Evolutionary conservation across 2,113 vertebrate genomes (phyloP).

Genomic region (Phoenicopterus ruber): DNA sequence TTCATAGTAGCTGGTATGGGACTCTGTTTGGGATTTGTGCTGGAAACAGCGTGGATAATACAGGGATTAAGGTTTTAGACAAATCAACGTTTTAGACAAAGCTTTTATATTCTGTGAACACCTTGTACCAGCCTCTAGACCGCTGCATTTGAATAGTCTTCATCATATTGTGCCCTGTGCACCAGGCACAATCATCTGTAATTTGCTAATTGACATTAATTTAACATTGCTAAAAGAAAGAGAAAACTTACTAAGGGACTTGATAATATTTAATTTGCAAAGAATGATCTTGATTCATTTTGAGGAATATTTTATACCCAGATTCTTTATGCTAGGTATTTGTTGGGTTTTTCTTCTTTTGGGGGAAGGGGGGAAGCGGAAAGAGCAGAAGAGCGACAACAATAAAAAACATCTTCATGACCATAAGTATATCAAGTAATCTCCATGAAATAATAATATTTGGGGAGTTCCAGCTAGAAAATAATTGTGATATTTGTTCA

Average conservation of each 20-base stretch:
- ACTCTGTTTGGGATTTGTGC: no score
- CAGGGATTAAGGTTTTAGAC: no score
- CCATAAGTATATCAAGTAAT: not conserved
- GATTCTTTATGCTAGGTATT: not conserved
- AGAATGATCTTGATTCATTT: not conserved
- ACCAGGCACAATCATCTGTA: not conserved
- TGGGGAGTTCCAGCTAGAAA: not conserved
- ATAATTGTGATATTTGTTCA: not conserved
- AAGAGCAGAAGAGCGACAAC: not conserved
- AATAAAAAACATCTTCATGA: not conserved
- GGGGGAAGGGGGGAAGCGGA: rapidly evolving
- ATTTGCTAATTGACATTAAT: not conserved
- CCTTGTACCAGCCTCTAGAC: not conserved
- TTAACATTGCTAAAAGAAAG: not conserved
- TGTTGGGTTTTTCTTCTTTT: not conserved
- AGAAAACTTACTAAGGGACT: not conserved
- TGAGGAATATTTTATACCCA: not conserved
- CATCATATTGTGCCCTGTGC: not conserved
- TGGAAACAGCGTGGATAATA: no score
- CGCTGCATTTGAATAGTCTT: not conserved
- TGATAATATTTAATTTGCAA: not conserved
- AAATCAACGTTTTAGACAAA: not conserved
- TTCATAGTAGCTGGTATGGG: no score
- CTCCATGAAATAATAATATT: not conserved
- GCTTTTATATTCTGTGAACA: not conserved